Percentiles rank a stretch among this genome's conserved stretches.
phyloP scores from a whole-genome alignment of 2,113 vertebrate species.

The Oceanites oceanicus region DNA sequence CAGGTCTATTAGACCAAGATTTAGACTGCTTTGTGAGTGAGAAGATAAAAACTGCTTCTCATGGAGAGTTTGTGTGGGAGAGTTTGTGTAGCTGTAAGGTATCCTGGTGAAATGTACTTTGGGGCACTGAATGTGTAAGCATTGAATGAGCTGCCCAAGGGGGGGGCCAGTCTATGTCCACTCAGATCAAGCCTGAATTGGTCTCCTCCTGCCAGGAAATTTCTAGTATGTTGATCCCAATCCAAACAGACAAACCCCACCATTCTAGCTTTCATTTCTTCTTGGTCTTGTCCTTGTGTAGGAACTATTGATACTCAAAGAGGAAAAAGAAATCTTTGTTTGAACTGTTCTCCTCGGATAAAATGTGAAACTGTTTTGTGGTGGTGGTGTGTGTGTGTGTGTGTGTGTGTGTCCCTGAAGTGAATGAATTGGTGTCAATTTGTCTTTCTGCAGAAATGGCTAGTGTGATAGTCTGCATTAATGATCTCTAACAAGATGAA shows the following conservation, averaged over 20 bases:
- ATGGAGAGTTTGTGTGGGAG: background rate
- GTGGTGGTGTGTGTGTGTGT: too few species aligned
- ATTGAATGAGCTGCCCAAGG: background rate
- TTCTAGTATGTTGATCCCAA: background rate
- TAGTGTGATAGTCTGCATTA: background rate
- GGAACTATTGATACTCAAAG: background rate
- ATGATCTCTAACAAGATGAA: background rate
- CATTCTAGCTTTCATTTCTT: background rate
- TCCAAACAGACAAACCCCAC: background rate
- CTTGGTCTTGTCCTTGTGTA: background rate
- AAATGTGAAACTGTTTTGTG: background rate
- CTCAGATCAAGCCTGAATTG: background rate
- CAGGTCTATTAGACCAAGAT: background rate
- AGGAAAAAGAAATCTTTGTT: background rate
- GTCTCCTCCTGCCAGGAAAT: background rate
- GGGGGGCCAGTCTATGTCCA: rapidly evolving
- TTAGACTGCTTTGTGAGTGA: background rate
- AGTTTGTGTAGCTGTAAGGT: too few species aligned
- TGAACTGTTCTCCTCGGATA: background rate
- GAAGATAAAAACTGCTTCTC: background rate
- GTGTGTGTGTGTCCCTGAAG: too few species aligned
- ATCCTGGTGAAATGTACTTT: background rate
- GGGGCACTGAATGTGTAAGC: too few species aligned
- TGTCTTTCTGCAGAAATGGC: background rate
- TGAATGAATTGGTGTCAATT: background rate